Evolutionary conservation across 2,888 invertebrate genomes (phyloP), one percentile per base, ranked within the genome.

Genomic region (Tachystola acroxantha): DNA sequence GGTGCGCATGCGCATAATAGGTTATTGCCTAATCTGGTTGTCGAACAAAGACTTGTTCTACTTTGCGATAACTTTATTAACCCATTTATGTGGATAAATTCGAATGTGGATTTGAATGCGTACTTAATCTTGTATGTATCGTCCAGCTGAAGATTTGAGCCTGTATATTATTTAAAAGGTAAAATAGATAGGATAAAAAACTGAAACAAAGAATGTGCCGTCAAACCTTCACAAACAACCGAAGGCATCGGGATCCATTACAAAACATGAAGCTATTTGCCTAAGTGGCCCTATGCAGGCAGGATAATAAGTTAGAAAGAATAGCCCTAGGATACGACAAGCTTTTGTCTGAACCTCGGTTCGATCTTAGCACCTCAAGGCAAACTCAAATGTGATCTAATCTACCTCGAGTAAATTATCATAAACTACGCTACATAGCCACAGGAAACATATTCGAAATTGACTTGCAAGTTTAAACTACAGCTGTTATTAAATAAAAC

Each of bases 11-110:
- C 6, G 3, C 7, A 2, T 7, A 22, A 22, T 24, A n/a, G 24
- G n/a, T 6, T 9, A 69, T 67, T 64, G 61, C 76, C 75, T 70
- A 77, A 78, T 75, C 74, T 61, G 64, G 64, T 54, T 46, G 22
- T 27, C 42, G 38, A 40, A 42, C 43, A 46, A 45, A 45, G 42
- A 28, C 19, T 28, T 16, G 34, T 36, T 30, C 34, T 32, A 32
- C 19, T 36, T 36, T 19, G 14, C 32, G n/a, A n/a, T n/a, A n/a
- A n/a, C n/a, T n/a, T n/a, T n/a, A n/a, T n/a, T n/a, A n/a, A n/a
- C n/a, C n/a, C n/a, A n/a, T n/a, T n/a, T n/a, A n/a, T n/a, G n/a
- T n/a, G n/a, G n/a, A n/a, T n/a, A n/a, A n/a, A n/a, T n/a, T n/a
- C n/a, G n/a, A n/a, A n/a, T n/a, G n/a, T n/a, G n/a, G n/a, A n/a